Evolutionary conservation across 2,888 invertebrate genomes (phyloP).

Genomic region (Clostera curtula): DNA sequence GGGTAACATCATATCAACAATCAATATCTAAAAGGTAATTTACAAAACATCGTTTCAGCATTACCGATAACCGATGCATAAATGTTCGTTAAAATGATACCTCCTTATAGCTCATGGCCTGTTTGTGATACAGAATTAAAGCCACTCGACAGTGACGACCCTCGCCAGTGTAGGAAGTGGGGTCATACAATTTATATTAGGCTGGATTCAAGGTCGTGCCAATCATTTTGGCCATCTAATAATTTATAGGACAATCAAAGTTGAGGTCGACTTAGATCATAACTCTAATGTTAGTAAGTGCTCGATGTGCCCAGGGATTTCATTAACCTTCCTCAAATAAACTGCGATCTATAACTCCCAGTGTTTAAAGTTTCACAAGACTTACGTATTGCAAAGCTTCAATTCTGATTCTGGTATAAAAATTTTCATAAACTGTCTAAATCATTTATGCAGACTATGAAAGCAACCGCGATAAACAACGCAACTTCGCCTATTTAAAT

Average conservation of each 20-base stretch:
- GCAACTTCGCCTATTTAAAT: slow-evolving; percentile 1
- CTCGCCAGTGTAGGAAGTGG: slow-evolving; percentile 61
- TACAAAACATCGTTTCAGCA: too few relatives aligned
- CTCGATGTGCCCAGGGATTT: too few relatives aligned
- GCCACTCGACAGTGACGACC: slow-evolving; percentile 55
- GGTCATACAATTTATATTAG: slow-evolving; percentile 66
- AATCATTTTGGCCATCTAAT: slow-evolving; percentile 65
- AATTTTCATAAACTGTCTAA: too few relatives aligned
- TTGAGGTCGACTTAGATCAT: slow-evolving; percentile 46
- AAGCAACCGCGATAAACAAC: background rate
- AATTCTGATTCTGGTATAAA: too few relatives aligned
- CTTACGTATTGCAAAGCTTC: too few relatives aligned
- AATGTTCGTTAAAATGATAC: too few relatives aligned
- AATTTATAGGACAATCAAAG: slow-evolving; percentile 62
- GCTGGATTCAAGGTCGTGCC: slow-evolving; percentile 65
- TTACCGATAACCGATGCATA: too few relatives aligned
- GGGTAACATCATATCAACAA: slow-evolving; percentile 15
- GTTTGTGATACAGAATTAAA: slow-evolving; percentile 42
- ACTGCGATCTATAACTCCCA: too few relatives aligned
- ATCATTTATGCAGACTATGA: too few relatives aligned
- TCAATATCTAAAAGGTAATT: slow-evolving; percentile 19
- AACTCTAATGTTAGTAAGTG: too few relatives aligned
- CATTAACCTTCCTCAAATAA: too few relatives aligned
- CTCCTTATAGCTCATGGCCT: too few relatives aligned
- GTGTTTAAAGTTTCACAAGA: background rate